phyloP scores from a whole-genome alignment of 2,113 vertebrate genomes.

The Dasypus novemcinctus region DNA sequence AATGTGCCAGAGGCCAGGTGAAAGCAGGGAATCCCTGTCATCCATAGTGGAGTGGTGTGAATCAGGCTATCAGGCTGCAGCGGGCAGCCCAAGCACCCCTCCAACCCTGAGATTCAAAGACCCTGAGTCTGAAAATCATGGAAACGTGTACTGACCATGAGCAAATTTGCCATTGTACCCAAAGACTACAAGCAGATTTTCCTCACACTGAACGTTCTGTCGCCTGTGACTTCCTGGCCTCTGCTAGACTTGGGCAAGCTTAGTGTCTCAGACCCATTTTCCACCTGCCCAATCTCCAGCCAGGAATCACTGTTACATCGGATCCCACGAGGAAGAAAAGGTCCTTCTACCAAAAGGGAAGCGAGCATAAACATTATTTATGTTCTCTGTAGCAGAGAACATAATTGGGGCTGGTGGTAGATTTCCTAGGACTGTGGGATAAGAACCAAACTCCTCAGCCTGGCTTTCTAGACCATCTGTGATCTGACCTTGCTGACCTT shows the following conservation, averaged over 20 bases:
- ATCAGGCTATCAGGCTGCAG: background rate
- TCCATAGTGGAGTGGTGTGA: too few species aligned
- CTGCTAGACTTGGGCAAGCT: background rate
- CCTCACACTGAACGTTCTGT: background rate
- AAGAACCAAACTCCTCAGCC: background rate
- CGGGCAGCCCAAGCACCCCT: background rate
- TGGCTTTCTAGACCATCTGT: background rate
- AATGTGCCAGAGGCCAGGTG: too few species aligned
- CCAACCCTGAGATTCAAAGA: background rate
- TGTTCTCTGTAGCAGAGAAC: background rate
- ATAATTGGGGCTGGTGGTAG: background rate
- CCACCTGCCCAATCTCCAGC: background rate
- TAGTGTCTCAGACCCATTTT: background rate
- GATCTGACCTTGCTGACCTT: background rate
- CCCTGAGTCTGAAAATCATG: background rate
- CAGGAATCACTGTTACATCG: background rate
- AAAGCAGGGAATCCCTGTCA: background rate
- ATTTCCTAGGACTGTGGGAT: background rate
- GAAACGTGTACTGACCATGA: too few species aligned
- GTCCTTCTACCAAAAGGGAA: background rate
- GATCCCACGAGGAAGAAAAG: background rate
- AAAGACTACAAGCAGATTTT: background rate
- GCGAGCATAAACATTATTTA: too few species aligned
- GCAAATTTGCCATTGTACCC: background rate
- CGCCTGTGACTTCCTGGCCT: background rate